These are phyloP conservation scores for Takifugu ocellatus DNA, from an alignment of 2,797 vertebrate species.

Conservation along the genomic window DNA sequence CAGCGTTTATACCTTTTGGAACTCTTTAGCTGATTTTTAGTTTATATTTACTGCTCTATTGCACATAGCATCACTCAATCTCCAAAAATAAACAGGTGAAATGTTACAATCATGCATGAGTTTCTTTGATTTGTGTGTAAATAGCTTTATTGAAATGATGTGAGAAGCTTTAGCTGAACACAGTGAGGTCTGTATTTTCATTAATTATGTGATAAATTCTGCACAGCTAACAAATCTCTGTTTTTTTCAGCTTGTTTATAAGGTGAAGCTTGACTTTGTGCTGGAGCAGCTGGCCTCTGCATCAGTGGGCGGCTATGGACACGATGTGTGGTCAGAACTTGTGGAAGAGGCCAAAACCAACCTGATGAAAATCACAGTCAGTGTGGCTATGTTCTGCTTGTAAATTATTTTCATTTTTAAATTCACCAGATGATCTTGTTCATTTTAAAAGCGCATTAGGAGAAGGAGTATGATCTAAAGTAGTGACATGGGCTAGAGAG, in stretches of 20 bases:
- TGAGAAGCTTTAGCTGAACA: too few relatives aligned
- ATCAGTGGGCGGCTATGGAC: conserved; percentile 71
- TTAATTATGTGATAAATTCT: background rate
- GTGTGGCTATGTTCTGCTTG: conserved; percentile 4
- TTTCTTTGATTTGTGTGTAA: too few relatives aligned
- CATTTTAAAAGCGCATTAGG: too few relatives aligned
- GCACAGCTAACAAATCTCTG: background rate
- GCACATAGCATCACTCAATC: background rate
- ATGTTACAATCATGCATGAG: background rate
- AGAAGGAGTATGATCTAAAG: too few relatives aligned
- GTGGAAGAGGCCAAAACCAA: conserved; percentile 88
- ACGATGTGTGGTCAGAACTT: conserved; percentile 77
- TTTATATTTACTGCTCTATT: too few relatives aligned
- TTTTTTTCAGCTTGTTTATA: conserved; percentile 87
- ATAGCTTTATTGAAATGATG: too few relatives aligned
- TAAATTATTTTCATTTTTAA: background rate
- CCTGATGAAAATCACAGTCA: conserved; percentile 88
- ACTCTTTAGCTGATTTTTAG: background rate
- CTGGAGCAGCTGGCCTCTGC: conserved; percentile 87
- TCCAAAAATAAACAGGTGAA: background rate
- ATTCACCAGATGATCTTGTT: too few relatives aligned
- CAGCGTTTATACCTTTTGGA: too few relatives aligned
- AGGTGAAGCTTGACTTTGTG: conserved; percentile 90
- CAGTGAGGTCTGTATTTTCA: too few relatives aligned
- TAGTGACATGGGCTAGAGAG: too few relatives aligned